Base-by-base conservation (phyloP, 2,113 vertebrate species). In the Calidris pygmaea region DNA sequence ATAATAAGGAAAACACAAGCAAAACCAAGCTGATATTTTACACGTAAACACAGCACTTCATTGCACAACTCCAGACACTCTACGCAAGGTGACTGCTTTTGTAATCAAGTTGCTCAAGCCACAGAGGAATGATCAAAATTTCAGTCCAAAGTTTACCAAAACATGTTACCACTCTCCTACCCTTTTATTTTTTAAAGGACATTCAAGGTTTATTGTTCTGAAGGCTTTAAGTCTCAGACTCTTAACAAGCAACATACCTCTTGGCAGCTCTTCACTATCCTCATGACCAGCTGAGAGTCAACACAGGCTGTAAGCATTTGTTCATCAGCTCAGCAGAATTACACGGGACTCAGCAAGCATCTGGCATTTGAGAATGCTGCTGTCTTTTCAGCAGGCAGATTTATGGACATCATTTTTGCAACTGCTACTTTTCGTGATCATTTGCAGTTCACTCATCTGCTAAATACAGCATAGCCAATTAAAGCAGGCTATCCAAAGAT, bases 281-380 rank as follows among this genome's bases (percentile, higher is more conserved):
- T 80, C 86, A 74, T 34, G 47, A 84, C 73, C 63, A 84, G 68
- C 76, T 95, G 73, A 84, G 89, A 77, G 68, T 70, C 79, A 92
- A 70, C 76, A 90, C 68, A 81, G 7, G 2, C 67, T 80, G 4
- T 73, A 88, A 77, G 50, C 4, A 4, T 90, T 94, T 85, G 66
- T 79, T 93, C 39, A 35, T 87, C 90, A 82, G 85, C 75, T 87
- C 90, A 82, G 87, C 75, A 80, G 72, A 88, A 80, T 79, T 92
- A 74, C 59, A 92, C 1, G 2, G 72, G 75, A 76, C 66, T 35
- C 53, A 70, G 66, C 2, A 0, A 95, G 68, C 19, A 92, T 88
- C 52, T 90, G 88, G 79, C 72, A 80, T 48, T 70, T 2, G 2
- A 80, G 50, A 86, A 84, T 1, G 3, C 60, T 92, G 90, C 79